phyloP scores from a whole-genome alignment of 2,888 invertebrate species.

The Caenorhabditis sp. region DNA sequence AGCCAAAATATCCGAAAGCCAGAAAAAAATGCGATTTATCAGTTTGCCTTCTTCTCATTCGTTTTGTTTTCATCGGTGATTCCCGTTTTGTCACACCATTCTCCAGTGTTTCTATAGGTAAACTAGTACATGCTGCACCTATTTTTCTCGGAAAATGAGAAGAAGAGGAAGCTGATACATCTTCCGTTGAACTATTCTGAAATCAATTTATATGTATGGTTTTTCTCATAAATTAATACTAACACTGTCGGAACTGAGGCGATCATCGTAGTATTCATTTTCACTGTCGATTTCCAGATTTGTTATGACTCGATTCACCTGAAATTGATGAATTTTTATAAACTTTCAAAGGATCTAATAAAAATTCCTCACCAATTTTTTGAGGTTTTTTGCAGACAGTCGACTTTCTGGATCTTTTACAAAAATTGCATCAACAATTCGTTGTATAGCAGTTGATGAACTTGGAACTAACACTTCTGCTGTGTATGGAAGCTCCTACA shows the following conservation, averaged over 20 bases:
- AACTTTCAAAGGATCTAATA: background rate
- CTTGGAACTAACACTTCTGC: slow-evolving; percentile 50
- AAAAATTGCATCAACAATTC: slow-evolving; percentile 49
- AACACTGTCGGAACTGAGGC: slow-evolving; percentile 12
- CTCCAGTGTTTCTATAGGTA: slow-evolving; percentile 19
- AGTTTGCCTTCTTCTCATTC: background rate
- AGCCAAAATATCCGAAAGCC: slow-evolving; percentile 21
- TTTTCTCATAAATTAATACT: background rate
- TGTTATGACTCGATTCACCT: slow-evolving; percentile 12
- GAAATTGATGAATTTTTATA: background rate
- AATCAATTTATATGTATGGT: background rate
- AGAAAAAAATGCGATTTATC: slow-evolving; percentile 5
- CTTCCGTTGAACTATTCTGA: slow-evolving; percentile 2
- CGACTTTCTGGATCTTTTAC: slow-evolving; percentile 40
- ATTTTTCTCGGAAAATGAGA: background rate
- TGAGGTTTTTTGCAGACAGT: slow-evolving; percentile 32
- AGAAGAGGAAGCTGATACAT: background rate
- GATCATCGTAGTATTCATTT: slow-evolving; percentile 14
- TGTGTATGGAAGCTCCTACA: slow-evolving; percentile 51
- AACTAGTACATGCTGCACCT: background rate
- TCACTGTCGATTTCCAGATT: slow-evolving; percentile 10
- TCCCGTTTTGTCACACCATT: slow-evolving; percentile 15
- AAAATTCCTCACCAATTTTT: background rate
- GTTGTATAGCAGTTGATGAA: slow-evolving; percentile 47
- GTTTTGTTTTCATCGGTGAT: background rate